These are phyloP conservation scores for Origma solitaria DNA, from an alignment of 2,113 vertebrate genomes.

Conservation along the genomic window DNA sequence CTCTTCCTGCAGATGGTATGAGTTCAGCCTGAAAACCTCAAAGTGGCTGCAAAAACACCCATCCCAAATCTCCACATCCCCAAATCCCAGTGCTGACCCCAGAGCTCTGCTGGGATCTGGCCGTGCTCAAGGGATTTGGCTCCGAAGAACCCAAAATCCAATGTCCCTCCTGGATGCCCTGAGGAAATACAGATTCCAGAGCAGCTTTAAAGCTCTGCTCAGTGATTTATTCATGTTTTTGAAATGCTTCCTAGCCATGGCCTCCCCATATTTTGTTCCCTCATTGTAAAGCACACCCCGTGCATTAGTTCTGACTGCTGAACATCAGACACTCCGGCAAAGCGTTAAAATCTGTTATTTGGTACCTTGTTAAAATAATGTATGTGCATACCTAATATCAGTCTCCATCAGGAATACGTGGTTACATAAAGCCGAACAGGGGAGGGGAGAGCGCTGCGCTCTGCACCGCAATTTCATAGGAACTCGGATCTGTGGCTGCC, in stretches of 20 bases:
- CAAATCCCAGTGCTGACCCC: not conserved
- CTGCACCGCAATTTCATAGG: not conserved
- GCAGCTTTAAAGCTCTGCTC: not conserved
- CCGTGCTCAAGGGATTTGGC: not conserved
- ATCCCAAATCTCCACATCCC: not conserved
- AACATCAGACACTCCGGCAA: not conserved
- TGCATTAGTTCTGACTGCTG: not conserved
- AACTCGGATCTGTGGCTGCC: not conserved
- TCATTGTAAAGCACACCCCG: not conserved
- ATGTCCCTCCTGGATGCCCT: not conserved
- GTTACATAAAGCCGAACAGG: not conserved
- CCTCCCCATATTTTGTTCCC: not conserved
- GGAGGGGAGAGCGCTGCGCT: not conserved
- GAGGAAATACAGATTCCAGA: not conserved
- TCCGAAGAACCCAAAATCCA: not conserved
- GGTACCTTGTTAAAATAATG: not conserved
- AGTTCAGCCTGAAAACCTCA: not conserved
- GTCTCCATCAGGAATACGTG: not conserved
- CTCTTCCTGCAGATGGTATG: not conserved
- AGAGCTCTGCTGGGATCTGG: not conserved
- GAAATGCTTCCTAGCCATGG: not conserved
- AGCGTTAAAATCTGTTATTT: not conserved
- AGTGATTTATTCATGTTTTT: not conserved
- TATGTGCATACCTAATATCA: not conserved
- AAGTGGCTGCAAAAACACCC: not conserved